Conservation (phyloP, 2,888 invertebrate genomes). For the Selenia dentaria region DNA sequence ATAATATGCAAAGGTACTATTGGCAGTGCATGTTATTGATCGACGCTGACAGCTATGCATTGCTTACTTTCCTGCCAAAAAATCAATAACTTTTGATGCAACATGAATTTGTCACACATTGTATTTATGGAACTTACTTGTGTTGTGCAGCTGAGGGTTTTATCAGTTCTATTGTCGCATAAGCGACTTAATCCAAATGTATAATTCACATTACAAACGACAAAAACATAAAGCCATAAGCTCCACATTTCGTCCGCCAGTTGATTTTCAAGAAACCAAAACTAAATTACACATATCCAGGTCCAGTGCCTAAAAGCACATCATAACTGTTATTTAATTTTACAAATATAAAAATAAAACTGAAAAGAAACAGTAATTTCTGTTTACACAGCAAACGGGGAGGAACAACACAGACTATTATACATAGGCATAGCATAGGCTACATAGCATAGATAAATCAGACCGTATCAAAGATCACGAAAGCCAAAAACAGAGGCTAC, state of each 20-base stretch:
- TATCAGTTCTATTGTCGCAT: constrained; percentile 47
- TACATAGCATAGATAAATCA: too few relatives aligned
- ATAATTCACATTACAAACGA: constrained; percentile 51
- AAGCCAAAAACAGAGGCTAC: too few relatives aligned
- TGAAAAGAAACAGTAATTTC: constrained; percentile 21
- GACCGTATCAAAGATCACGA: too few relatives aligned
- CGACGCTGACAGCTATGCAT: too few relatives aligned
- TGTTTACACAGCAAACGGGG: constrained; percentile 14
- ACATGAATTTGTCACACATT: background rate
- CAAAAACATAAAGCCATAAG: constrained; percentile 47
- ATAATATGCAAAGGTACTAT: too few relatives aligned
- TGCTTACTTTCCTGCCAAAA: too few relatives aligned
- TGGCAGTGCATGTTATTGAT: too few relatives aligned
- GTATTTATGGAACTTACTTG: constrained; percentile 50
- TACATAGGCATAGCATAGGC: too few relatives aligned
- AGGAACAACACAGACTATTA: too few relatives aligned
- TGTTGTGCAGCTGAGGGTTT: constrained; percentile 63
- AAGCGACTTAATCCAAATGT: constrained; percentile 52
- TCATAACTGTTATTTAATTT: constrained; percentile 9
- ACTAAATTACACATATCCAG: constrained; percentile 32
- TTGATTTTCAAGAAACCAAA: constrained; percentile 15
- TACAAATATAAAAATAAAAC: constrained; percentile 14
- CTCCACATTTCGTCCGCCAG: constrained; percentile 43
- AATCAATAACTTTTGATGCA: constrained; percentile 16
- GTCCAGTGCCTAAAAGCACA: constrained; percentile 6